A percentile compares a stretch with the other conserved stretches of the same genome.
These are phyloP conservation scores for Leptodactylus fallax DNA, from an alignment of 2,797 vertebrate genomes.

Conservation along the genomic window DNA sequence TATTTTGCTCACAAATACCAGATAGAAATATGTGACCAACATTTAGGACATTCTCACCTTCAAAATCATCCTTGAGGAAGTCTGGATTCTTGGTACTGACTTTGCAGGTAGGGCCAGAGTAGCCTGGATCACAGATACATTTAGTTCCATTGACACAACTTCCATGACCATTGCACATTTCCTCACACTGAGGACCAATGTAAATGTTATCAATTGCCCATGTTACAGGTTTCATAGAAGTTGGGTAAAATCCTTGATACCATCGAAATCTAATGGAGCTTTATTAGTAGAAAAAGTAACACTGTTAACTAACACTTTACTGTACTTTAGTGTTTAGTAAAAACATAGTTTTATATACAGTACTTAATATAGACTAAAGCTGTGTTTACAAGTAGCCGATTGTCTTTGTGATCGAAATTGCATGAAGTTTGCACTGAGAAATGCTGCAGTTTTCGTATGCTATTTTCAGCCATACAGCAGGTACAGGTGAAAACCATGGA, in stretches of 20 bases:
- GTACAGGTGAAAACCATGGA: too few relatives aligned
- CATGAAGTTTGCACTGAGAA: too few relatives aligned
- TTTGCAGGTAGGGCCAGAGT: conserved; percentile 90
- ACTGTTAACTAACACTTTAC: neutral
- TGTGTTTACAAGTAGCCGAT: neutral
- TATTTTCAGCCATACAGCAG: too few relatives aligned
- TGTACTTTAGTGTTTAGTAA: too few relatives aligned
- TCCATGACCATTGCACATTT: conserved; percentile 95
- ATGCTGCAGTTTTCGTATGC: too few relatives aligned
- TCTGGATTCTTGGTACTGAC: conserved; percentile 90
- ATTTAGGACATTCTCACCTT: conserved; percentile 79
- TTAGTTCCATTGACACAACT: conserved; percentile 88
- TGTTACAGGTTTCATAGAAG: conserved; percentile 87
- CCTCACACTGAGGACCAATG: conserved; percentile 95
- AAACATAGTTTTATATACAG: too few relatives aligned
- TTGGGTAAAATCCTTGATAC: conserved; percentile 95
- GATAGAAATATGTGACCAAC: neutral
- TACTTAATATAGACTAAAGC: neutral
- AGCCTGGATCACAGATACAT: conserved; percentile 90
- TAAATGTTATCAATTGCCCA: conserved; percentile 97
- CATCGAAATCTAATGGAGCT: conserved; percentile 96
- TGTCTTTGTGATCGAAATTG: too few relatives aligned
- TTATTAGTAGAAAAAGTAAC: conserved; percentile 61
- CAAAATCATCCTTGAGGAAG: conserved; percentile 99
- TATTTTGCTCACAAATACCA: neutral